phyloP scores from a whole-genome alignment of 2,113 vertebrate species.

The Osmerus eperlanus region DNA sequence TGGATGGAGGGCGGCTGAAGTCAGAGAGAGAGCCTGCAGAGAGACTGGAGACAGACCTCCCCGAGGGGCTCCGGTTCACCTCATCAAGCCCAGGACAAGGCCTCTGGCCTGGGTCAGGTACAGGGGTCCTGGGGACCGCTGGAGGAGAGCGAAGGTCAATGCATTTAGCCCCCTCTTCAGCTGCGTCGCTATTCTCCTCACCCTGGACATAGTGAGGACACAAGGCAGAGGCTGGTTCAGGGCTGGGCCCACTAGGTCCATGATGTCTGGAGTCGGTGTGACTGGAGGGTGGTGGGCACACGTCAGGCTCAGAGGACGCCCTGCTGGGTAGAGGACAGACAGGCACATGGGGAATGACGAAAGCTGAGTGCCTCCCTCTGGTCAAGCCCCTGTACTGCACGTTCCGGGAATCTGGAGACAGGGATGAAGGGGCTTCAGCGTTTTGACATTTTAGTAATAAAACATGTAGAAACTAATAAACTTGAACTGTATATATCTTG shows the following conservation, averaged over 20 bases:
- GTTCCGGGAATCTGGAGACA: slow-evolving; percentile 23
- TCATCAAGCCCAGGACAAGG: neutral
- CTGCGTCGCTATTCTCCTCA: neutral
- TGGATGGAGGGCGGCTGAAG: slow-evolving; percentile 32
- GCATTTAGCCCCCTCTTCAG: neutral
- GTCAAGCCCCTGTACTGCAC: slow-evolving; percentile 11
- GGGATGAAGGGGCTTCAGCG: slow-evolving; percentile 9
- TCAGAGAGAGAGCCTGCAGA: slow-evolving; percentile 43
- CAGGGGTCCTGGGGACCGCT: neutral
- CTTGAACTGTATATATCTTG: too few species aligned
- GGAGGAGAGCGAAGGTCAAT: neutral
- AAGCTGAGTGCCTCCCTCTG: slow-evolving; percentile 35
- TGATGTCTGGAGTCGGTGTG: neutral
- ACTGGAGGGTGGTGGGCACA: neutral
- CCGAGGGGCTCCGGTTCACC: neutral
- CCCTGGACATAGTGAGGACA: neutral
- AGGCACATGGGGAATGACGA: slow-evolving; percentile 23
- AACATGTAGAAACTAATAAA: neutral
- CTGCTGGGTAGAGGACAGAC: neutral
- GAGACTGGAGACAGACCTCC: slow-evolving; percentile 6
- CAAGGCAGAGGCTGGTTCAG: neutral
- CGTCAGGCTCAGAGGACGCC: slow-evolving; percentile 11
- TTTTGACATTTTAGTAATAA: too few species aligned
- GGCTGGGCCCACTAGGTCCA: neutral
- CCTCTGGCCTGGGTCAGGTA: neutral